A percentile compares a stretch with the other conserved stretches of the same genome.
These are phyloP conservation scores for Eupithecia inturbata DNA, from an alignment of 2,888 invertebrate genomes.

Conservation along the genomic window DNA sequence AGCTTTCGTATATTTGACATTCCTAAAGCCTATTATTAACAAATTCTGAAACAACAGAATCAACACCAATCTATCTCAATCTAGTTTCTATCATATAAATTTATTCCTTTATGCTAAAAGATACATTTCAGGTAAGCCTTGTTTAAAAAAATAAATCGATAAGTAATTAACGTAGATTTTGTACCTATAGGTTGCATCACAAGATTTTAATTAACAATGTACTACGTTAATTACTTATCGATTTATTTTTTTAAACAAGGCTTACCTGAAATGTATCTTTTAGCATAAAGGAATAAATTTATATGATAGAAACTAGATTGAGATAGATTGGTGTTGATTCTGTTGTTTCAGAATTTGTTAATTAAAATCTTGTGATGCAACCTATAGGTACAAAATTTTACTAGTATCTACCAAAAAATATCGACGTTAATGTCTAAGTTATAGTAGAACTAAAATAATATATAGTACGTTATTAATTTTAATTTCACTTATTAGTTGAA, in stretches of 20 bases:
- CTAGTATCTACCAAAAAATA: background rate
- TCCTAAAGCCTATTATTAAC: too few relatives aligned
- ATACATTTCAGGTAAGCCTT: background rate
- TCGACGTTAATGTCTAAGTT: background rate
- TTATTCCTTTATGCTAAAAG: background rate
- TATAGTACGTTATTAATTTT: background rate
- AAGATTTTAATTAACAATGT: background rate
- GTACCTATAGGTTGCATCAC: background rate
- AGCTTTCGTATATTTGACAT: too few relatives aligned
- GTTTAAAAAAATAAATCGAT: background rate
- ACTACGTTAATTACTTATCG: background rate
- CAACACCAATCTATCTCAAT: too few relatives aligned
- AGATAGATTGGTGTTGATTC: too few relatives aligned
- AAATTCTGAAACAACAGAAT: too few relatives aligned
- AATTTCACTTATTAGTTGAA: slow-evolving; percentile 60
- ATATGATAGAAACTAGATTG: background rate
- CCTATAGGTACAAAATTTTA: background rate
- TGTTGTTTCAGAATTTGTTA: too few relatives aligned
- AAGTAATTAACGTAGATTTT: background rate
- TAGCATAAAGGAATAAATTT: background rate
- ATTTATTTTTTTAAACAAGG: background rate
- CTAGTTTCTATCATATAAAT: background rate
- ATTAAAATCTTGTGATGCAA: background rate
- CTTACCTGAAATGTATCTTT: background rate
- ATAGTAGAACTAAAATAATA: background rate